Conservation (phyloP, 2,888 invertebrate genomes). For the Dasypogon diadema region DNA sequence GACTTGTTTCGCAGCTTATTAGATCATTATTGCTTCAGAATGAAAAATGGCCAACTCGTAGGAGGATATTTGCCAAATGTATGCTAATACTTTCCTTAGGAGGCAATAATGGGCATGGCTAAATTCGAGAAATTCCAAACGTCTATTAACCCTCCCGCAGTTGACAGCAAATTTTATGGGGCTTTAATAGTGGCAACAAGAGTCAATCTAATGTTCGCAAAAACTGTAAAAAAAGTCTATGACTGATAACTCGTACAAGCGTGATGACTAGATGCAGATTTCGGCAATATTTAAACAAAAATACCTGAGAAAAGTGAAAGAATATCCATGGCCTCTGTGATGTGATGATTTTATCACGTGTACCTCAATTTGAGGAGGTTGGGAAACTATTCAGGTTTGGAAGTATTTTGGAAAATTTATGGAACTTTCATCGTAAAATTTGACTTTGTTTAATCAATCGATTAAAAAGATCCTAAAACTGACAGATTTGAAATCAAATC, state of each 20-base stretch:
- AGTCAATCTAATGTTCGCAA: not conserved
- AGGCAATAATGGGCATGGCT: too few species aligned
- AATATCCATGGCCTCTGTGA: constrained; percentile 8
- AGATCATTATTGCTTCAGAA: too few species aligned
- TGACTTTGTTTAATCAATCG: not conserved
- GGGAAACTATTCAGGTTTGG: too few species aligned
- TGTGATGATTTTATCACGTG: not conserved
- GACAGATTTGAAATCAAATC: not conserved
- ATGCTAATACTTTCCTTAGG: too few species aligned
- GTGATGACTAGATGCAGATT: not conserved
- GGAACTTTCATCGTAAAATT: not conserved
- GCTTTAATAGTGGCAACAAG: not conserved
- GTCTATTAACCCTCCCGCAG: not conserved
- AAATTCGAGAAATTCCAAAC: not conserved
- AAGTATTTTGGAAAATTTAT: not conserved
- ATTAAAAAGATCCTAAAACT: not conserved
- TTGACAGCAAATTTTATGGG: not conserved
- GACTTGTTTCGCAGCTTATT: too few species aligned
- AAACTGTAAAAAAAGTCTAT: not conserved
- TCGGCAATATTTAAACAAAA: constrained; percentile 23
- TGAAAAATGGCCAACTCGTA: too few species aligned
- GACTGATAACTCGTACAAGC: not conserved
- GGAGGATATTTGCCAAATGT: too few species aligned
- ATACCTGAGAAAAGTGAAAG: constrained; percentile 34
- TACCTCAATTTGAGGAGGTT: constrained; percentile 6